Conservation (phyloP, 2,113 vertebrate species). For the Pachycephala philippinensis region DNA sequence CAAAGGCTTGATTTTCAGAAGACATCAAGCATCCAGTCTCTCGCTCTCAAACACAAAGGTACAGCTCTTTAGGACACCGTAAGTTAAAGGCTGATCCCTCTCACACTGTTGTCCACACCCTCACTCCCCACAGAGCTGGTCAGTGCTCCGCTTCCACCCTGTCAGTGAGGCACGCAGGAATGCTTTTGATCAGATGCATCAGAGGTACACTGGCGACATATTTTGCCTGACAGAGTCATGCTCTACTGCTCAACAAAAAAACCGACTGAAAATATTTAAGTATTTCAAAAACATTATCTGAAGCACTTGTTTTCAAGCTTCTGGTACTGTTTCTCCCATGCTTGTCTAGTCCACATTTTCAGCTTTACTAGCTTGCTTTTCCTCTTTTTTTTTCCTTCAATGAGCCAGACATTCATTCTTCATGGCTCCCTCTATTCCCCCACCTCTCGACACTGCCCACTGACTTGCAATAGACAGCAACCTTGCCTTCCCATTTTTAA, state of each 20-base stretch:
- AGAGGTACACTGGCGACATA: not conserved
- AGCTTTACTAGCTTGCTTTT: not conserved
- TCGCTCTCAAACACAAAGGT: not conserved
- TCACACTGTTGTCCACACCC: not conserved
- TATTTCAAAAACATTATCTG: not conserved
- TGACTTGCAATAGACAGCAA: not conserved
- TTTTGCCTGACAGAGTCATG: not conserved
- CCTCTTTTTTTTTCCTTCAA: fast-evolving
- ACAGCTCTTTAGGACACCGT: not conserved
- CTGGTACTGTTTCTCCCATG: not conserved
- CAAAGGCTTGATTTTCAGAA: not conserved
- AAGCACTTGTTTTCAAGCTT: not conserved
- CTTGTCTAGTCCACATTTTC: not conserved
- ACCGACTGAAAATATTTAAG: not conserved
- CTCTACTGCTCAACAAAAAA: not conserved
- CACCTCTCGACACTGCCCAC: not conserved
- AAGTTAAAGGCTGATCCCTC: not conserved
- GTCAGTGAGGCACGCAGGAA: not conserved
- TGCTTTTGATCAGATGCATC: not conserved
- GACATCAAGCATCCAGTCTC: not conserved
- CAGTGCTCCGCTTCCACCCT: not conserved
- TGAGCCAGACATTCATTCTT: not conserved
- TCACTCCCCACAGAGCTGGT: not conserved
- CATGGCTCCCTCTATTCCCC: not conserved
- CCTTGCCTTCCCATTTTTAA: not conserved